Evolutionary conservation across 1,140 invertebrate species (phyloP).

Genomic region (Papilio machaon): DNA sequence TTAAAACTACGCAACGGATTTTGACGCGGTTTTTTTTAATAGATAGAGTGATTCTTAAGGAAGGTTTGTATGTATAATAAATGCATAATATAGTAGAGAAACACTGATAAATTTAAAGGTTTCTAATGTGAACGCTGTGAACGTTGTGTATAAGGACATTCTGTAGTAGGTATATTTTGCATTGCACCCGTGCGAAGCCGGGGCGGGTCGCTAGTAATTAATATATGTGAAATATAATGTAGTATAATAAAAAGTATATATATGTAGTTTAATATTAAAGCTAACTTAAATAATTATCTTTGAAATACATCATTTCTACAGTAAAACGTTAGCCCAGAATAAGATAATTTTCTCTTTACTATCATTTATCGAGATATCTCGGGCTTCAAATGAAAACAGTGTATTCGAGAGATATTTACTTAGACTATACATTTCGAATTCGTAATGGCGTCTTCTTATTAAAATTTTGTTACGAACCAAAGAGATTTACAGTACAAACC

Average conservation of each 20-base stretch:
- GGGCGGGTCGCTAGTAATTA: no score
- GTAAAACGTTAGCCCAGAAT: not conserved
- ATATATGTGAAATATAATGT: no score
- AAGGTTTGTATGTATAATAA: no score
- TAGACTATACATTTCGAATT: not conserved
- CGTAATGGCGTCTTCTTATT: not conserved
- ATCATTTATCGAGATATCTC: not conserved
- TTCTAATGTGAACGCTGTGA: no score
- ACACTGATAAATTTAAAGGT: no score
- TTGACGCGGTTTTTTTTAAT: no score
- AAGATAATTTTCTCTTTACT: not conserved
- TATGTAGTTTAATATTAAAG: not conserved
- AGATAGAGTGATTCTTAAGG: no score
- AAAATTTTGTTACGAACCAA: not conserved
- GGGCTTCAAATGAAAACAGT: conserved; percentile 1
- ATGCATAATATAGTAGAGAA: no score
- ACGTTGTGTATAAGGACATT: no score
- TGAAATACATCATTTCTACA: not conserved
- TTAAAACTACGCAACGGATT: no score
- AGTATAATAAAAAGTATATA: not conserved
- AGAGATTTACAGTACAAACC: not conserved
- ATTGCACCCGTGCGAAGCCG: no score
- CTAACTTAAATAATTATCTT: not conserved
- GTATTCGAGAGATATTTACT: not conserved
- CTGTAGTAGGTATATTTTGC: no score